Evolutionary conservation across 2,797 vertebrate genomes (phyloP), one percentile per base, ranked within the genome.

Genomic region (Arctocebus calabarensis): DNA sequence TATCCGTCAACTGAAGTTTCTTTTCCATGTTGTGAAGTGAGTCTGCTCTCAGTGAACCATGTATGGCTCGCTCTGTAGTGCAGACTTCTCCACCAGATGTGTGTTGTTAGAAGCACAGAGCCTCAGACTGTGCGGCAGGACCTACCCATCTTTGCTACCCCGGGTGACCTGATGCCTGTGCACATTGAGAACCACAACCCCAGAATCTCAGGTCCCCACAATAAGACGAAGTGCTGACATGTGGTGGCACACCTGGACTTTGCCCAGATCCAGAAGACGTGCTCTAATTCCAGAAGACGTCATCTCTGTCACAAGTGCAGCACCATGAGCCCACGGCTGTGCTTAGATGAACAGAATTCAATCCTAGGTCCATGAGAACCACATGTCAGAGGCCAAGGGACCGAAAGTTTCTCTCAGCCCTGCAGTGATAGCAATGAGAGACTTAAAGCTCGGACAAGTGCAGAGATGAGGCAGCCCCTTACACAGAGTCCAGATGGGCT

Each of bases 131-230:
- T 61, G 27, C 16, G 22, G 8, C 62, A 34, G 4, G 43, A 32
- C 62, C 62, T 23, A 16, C 43, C 22, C 22, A 16, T 32, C 19
- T 3, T 27, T 7, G 13, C n/a, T 64, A 14, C 2, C 62, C n/a
- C 25, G 3, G 55, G 40, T 0, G 1, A 70, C 20, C 62, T 2
- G 11, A 20, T 10, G 7, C 85, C 25, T 0, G 22, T 11, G 7
- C 45, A 64, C 20, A 52, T 27, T 5, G 25, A 52, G 14, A 73
- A 45, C 34, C 13, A 9, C 32, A 59, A 59, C 25, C 81, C 66
- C 9, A 20, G 75, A 52, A 43, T 19, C 29, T 34, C 25, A 10
- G 7, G 8, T 37, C 62, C 45, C 70, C 45, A 62, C 27, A 61
- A 5, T 3, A 61, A 16, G 40, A 57, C 3, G 7, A 59, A 59